Evolutionary conservation across 2,888 invertebrate species (phyloP), one percentile per base, ranked within the genome.

Genomic region (Drosophila demipolita): DNA sequence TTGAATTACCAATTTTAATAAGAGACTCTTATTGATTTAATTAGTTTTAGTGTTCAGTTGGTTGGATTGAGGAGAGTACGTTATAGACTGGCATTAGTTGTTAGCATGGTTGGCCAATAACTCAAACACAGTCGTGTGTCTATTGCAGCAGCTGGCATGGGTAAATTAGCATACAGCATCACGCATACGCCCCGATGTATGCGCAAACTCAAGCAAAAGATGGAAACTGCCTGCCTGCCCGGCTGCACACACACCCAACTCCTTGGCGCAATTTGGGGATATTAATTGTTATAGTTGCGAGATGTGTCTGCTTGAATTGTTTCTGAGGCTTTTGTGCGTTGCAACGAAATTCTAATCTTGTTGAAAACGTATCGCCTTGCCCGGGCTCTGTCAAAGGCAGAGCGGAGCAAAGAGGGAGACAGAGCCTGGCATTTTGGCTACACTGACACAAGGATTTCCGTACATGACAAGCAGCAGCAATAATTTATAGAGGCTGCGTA

Each of bases 391-490:
- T 78, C 83, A 83, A 70, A 73, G 75, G 48, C 86, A 89, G 23
- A 1, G 29, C 5, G 45, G 15, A 3, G 7, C 36, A 32, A 6
- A 17, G 20, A 26, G 38, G 20, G 6, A 38, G 40, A 3, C 2
- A 33, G 64, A 59, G 61, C 58, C 69, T 71, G 82, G 80, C 78
- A 84, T 83, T 81, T 84, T 64, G 88, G 90, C 83, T 89, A 88
- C 89, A 91, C 89, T 91, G 90, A 90, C 91, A 91, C 84, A 82
- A 85, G 91, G 91, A 91, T 91, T 91, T 91, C 83, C 88, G 89
- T 84, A 91, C 91, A 91, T 90, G 91, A 91, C 91, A 91, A 88
- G 90, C 87, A 87, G 89, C 89, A 89, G 90, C 90, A 87, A 91
- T 91, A 91, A 91, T 91, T 91, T 91, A 91, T 91, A 81, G 90